Evolutionary conservation across 2,888 invertebrate species (phyloP).

Genomic region (Erebia epiphron): DNA sequence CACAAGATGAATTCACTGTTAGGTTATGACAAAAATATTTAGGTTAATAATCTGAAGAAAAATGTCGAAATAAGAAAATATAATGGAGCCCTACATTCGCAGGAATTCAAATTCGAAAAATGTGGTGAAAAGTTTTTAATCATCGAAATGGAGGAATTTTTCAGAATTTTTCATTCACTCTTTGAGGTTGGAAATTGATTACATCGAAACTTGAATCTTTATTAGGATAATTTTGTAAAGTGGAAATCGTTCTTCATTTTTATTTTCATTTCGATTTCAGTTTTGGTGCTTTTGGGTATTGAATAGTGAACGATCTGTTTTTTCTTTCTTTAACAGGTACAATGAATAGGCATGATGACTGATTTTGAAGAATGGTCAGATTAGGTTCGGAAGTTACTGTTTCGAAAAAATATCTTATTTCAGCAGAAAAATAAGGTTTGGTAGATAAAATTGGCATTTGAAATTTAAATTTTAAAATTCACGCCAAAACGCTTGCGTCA

Average conservation of each 20-base stretch:
- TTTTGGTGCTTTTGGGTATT: no score
- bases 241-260: background rate
- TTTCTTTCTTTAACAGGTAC: no score
- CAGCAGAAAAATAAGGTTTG: no score
- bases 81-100: constrained; percentile 1
- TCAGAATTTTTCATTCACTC: background rate
- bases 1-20: background rate
- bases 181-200: constrained; percentile 8
- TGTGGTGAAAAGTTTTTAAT: constrained; percentile 16
- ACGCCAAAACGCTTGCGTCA: no score
- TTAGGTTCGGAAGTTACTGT: no score
- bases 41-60: constrained; percentile 1
- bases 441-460: no score
- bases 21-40: constrained; percentile 1
- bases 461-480: no score
- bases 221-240: background rate
- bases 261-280: no score
- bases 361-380: no score
- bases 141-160: constrained; percentile 1
- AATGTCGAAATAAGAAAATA: background rate
- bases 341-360: no score
- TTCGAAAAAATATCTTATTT: no score
- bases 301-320: no score
- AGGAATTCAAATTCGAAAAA: constrained; percentile 12
- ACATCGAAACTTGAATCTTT: background rate